Conservation (phyloP, 2,888 invertebrate species). For the Aphodius sticticus region DNA sequence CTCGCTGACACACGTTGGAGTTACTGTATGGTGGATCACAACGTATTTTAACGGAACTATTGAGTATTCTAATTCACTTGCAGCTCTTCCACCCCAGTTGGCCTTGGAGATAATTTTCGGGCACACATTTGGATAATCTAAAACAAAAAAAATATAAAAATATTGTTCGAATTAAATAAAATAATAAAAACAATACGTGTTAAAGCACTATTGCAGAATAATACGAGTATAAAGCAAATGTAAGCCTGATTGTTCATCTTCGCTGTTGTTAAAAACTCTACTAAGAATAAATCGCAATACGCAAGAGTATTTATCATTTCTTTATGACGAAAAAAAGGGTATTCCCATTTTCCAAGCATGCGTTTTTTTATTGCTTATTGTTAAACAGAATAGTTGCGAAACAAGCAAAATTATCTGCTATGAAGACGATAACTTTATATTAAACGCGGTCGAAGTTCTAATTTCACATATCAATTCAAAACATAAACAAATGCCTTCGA, state of each 20-base stretch:
- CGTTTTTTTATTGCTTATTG: not conserved
- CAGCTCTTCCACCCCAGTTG: conserved; percentile 67
- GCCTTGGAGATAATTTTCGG: conserved; percentile 65
- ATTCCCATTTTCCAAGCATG: not conserved
- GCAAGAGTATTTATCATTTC: not conserved
- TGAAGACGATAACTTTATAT: not conserved
- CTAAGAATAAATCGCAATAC: conserved; percentile 1
- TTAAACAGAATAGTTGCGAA: not conserved
- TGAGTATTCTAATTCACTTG: conserved; percentile 63
- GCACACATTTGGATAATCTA: conserved; percentile 52
- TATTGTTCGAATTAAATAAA: not conserved
- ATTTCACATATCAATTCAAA: not conserved
- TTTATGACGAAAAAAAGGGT: not conserved
- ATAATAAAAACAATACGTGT: not conserved
- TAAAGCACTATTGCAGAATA: not conserved
- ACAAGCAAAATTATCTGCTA: not conserved
- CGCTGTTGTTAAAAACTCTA: not conserved
- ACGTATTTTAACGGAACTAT: conserved; percentile 63
- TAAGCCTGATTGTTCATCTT: not conserved
- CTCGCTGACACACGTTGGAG: conserved; percentile 59
- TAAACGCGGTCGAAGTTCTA: not conserved
- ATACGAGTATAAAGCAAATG: not conserved
- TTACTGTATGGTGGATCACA: conserved; percentile 67
- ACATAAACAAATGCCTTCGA: not conserved
- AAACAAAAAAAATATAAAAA: conserved; percentile 9